Evolutionary conservation across 2,797 vertebrate species (phyloP), one percentile per base, ranked within the genome.

Genomic region (Coccyzus lansbergi): DNA sequence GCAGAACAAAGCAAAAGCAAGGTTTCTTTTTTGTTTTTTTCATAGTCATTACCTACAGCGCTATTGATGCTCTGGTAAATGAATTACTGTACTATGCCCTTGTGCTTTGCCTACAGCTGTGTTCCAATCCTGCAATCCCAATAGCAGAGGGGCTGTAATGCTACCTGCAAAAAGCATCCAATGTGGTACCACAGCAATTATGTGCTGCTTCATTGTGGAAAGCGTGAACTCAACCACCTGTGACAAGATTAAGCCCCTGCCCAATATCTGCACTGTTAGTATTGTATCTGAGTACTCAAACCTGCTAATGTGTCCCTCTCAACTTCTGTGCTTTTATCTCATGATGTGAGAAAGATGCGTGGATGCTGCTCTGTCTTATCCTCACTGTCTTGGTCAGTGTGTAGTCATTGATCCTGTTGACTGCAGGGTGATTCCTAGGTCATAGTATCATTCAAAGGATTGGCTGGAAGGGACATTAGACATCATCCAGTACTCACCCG

Each of bases 141-240:
- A 3, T 22, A 48, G n/a, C 4, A 9, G 68, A 29, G 12, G 29
- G 76, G 7, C 25, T 7, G 29, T 31, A 18, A 20, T 12, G 25
- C 52, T 46, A 7, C 58, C 44, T 25, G 58, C 52, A 52, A 9
- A 71, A 29, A 38, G 20, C 52, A 46, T 33, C 25, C 15, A 7
- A 1, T 7, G 7, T 2, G 6, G 36, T 18, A 55, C 44, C 0
- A 3, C 19, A 29, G 44, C n/a, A 9, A 7, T 24, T 56, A 8
- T 0, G 3, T 83, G 49, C 26, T 56, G 12, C 78, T 49, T 42
- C 18, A 2, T 40, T 7, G 3, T 6, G 13, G 31, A 12, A 42
- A 36, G 15, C 15, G 33, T 67, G 26, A 17, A 24, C 64, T 29
- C 34, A 42, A 48, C 31, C 36, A 14, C 19, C 31, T n/a, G 36